A percentile compares a stretch with the other conserved stretches of the same genome.
phyloP scores from a whole-genome alignment of 2,113 vertebrate genomes.

The Hyperopisus bebe region DNA sequence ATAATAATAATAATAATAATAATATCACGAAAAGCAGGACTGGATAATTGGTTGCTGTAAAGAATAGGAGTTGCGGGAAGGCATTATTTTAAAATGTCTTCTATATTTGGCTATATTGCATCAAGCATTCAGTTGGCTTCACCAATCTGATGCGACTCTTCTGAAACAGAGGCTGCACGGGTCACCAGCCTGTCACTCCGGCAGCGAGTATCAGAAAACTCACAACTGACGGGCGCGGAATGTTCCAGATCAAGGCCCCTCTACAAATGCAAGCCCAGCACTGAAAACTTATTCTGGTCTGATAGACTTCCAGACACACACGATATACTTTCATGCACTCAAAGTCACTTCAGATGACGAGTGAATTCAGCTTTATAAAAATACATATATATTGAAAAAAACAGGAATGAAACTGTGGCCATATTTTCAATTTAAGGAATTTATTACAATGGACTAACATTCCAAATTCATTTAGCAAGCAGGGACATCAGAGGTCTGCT shows the following conservation, averaged over 20 bases:
- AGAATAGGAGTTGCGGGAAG: neutral
- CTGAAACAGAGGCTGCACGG: neutral
- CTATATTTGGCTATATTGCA: neutral
- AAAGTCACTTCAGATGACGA: neutral
- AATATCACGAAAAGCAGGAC: neutral
- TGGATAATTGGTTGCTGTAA: neutral
- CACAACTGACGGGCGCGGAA: neutral
- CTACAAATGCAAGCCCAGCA: neutral
- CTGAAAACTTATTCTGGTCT: neutral
- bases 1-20: neutral
- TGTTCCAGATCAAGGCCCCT: neutral
- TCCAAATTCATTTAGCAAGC: neutral
- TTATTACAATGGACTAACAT: neutral
- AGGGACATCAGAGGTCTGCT: neutral
- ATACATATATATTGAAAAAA: neutral
- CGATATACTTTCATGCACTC: neutral
- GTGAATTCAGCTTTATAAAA: neutral
- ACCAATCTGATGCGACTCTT: neutral
- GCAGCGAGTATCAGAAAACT: neutral
- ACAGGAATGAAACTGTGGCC: neutral
- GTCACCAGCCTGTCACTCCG: constrained; percentile 1
- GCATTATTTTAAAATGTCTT: neutral
- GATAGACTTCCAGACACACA: neutral
- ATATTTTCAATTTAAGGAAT: neutral
- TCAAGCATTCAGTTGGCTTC: neutral